phyloP scores from a whole-genome alignment of 2,797 vertebrate genomes.

The Vultur gryphus region DNA sequence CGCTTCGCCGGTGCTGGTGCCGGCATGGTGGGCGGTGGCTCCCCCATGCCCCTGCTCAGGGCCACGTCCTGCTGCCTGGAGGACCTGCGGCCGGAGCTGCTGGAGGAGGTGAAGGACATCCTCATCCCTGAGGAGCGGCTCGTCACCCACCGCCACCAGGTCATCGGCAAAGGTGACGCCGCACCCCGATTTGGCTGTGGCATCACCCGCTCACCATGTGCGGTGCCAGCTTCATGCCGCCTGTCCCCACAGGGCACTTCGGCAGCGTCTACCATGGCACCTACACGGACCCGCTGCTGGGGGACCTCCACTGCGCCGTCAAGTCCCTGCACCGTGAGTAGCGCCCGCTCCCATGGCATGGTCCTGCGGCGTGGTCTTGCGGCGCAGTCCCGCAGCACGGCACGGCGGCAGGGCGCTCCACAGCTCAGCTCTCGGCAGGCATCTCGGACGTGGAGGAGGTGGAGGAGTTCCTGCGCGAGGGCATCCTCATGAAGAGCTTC shows the following conservation, averaged over 20 bases:
- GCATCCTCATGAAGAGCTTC: constrained; percentile 95
- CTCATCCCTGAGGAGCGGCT: constrained; percentile 88
- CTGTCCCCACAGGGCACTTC: constrained; percentile 84
- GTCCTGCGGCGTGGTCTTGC: neutral
- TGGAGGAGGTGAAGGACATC: constrained; percentile 95
- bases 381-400: accelerated
- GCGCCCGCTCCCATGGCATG: accelerated
- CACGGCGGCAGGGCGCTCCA: accelerated
- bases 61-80: constrained; percentile 83
- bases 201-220: accelerated
- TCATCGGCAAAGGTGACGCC: constrained; percentile 90
- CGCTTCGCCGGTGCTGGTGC: constrained; percentile 4
- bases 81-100: constrained; percentile 81
- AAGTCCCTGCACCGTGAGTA: constrained; percentile 95
- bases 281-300: constrained; percentile 80
- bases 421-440: constrained; percentile 69
- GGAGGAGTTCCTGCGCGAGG: constrained; percentile 93
- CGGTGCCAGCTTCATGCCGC: neutral
- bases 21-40: constrained; percentile 65
- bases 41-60: constrained; percentile 81
- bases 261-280: constrained; percentile 95
- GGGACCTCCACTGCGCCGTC: constrained; percentile 88
- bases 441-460: constrained; percentile 96
- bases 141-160: constrained; percentile 81
- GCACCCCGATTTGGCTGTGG: accelerated